Evolutionary conservation across 92 coral and sea anemone species (phyloP).

Genomic region (Desmophyllum pertusum): DNA sequence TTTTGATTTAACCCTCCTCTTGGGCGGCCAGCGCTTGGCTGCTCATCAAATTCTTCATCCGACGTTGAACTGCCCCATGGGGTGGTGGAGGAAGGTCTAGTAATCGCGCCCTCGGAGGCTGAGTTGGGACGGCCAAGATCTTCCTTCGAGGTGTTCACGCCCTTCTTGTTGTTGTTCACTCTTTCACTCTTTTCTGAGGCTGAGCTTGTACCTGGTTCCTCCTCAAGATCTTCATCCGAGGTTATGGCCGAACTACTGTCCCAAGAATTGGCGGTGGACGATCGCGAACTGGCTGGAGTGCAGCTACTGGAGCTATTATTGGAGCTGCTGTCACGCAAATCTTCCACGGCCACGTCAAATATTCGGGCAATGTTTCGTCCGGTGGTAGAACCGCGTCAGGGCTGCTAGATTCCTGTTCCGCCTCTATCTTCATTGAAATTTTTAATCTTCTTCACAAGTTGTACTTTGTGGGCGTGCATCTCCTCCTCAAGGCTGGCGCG

Average conservation of each 20-base stretch:
- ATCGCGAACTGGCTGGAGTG: not conserved
- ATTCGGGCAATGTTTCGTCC: not conserved
- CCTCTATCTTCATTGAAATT: conserved; percentile 3
- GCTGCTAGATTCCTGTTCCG: not conserved
- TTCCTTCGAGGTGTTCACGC: no score
- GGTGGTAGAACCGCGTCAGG: not conserved
- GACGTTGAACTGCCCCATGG: not conserved
- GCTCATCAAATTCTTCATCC: not conserved
- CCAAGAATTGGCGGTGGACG: not conserved
- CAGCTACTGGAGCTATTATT: not conserved
- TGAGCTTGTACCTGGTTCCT: not conserved
- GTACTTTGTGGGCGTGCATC: not conserved
- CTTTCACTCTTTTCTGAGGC: not conserved
- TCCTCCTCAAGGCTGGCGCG: not conserved
- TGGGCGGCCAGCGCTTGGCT: not conserved
- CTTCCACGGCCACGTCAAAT: not conserved
- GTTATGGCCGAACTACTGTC: not conserved
- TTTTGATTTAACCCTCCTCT: not conserved
- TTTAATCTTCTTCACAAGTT: conserved; percentile 14
- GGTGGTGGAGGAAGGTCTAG: not conserved
- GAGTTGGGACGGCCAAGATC: no score
- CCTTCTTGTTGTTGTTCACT: not conserved
- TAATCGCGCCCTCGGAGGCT: not conserved
- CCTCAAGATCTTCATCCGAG: not conserved
- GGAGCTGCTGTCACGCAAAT: conserved; percentile 2